Evolutionary conservation across 2,888 invertebrate genomes (phyloP).

Genomic region (Rhabditoides inermis): DNA sequence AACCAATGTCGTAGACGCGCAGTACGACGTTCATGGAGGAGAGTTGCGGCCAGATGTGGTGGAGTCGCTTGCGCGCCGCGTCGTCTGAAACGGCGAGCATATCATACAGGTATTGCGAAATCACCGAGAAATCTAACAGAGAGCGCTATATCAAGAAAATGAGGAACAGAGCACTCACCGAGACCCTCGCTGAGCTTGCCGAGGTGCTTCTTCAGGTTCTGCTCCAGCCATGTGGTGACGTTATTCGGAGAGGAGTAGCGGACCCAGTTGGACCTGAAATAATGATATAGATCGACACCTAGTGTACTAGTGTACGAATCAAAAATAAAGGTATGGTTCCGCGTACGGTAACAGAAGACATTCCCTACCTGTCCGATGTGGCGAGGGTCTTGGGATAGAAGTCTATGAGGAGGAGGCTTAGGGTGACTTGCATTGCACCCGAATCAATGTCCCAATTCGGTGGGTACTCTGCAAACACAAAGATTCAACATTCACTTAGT

Average conservation of each 20-base stretch:
- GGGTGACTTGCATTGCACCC: conserved; percentile 82
- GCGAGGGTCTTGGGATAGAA: conserved; percentile 93
- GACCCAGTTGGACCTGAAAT: conserved; percentile 34
- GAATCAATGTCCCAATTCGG: conserved; percentile 62
- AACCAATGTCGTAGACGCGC: conserved; percentile 29
- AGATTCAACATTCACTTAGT: not conserved
- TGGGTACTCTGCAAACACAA: conserved; percentile 34
- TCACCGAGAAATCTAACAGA: not conserved
- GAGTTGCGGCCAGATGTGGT: conserved; percentile 40
- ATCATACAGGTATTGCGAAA: not conserved
- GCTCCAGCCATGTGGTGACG: conserved; percentile 28
- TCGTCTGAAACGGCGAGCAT: conserved; percentile 42
- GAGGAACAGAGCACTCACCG: not conserved
- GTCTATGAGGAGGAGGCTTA: conserved; percentile 58
- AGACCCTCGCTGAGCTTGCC: not conserved
- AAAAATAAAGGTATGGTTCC: not conserved
- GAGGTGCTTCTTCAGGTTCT: conserved; percentile 13
- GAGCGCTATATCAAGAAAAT: not conserved
- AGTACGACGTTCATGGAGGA: conserved; percentile 41
- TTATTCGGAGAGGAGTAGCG: conserved; percentile 36
- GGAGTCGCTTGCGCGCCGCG: conserved; percentile 31
- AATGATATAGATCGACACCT: not conserved
- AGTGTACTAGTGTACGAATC: not conserved
- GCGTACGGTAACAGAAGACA: not conserved
- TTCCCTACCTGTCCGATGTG: conserved; percentile 53